A percentile compares a stretch with the other conserved stretches of the same genome.
Conservation (phyloP, 2,797 vertebrate genomes). For the Bovichtus variegatus region DNA sequence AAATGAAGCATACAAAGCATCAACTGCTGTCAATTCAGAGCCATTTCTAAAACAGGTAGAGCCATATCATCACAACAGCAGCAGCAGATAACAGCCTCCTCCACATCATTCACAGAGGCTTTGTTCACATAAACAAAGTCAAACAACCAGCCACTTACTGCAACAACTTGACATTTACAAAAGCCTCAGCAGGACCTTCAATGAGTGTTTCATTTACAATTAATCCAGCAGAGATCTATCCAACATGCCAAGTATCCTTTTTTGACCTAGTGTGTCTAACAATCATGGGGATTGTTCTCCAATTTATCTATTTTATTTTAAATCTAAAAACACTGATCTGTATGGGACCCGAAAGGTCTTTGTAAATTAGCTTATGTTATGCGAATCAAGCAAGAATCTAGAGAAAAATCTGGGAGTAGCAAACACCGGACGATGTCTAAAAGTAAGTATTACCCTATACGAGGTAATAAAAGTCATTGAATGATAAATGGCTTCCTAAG, state of each 20-base stretch:
- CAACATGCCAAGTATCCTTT: not conserved
- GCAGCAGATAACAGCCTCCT: not conserved
- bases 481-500: not conserved
- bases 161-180: conserved; percentile 19
- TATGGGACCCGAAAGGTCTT: not conserved
- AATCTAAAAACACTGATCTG: too few species aligned
- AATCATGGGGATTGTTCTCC: not conserved
- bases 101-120: not conserved
- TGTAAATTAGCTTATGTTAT: not conserved
- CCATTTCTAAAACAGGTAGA: not conserved
- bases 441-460: not conserved
- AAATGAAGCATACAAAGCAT: not conserved
- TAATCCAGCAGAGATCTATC: conserved; percentile 5
- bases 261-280: not conserved
- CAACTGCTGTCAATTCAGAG: not conserved
- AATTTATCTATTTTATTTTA: too few species aligned
- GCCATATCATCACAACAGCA: not conserved
- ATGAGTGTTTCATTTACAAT: conserved; percentile 10
- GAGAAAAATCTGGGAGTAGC: not conserved
- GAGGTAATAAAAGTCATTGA: not conserved
- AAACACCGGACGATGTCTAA: not conserved
- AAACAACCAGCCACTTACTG: conserved; percentile 15
- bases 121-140: conserved; percentile 33
- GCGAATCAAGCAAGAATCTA: not conserved
- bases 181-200: conserved; percentile 21